phyloP scores from a whole-genome alignment of 2,888 invertebrate species.

The Invenusta paracnida region DNA sequence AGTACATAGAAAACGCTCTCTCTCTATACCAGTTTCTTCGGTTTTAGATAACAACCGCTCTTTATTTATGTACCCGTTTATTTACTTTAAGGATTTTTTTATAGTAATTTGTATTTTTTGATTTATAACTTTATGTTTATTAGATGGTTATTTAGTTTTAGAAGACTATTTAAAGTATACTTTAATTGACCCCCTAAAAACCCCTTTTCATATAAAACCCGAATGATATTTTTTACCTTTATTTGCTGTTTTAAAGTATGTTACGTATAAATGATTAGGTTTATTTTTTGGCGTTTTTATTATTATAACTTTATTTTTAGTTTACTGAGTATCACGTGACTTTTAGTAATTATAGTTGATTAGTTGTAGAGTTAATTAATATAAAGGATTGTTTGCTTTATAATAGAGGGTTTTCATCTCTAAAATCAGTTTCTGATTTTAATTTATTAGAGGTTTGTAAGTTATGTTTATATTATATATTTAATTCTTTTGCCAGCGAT shows the following conservation, averaged over 20 bases:
- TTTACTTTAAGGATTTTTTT: not conserved
- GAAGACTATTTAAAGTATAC: not conserved
- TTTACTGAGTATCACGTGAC: not conserved
- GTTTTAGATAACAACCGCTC: not conserved
- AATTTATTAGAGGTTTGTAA: not conserved
- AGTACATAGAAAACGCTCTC: not conserved
- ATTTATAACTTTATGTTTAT: not conserved
- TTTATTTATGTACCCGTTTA: not conserved
- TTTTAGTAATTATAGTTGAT: not conserved
- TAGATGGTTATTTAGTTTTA: not conserved
- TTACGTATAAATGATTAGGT: not conserved
- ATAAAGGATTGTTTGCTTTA: not conserved
- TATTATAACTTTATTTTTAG: not conserved
- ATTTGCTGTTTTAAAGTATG: not conserved
- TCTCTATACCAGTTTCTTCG: not conserved
- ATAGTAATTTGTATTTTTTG: not conserved
- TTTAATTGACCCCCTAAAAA: not conserved
- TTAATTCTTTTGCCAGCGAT: not conserved
- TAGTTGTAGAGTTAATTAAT: not conserved
- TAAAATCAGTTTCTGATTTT: not conserved
- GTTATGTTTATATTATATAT: not conserved
- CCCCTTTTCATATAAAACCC: not conserved
- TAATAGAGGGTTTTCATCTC: not conserved
- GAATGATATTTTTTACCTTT: not conserved
- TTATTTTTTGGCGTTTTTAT: not conserved